Conservation (phyloP, 2,113 vertebrate species). For the Phalacrocorax carbo region DNA sequence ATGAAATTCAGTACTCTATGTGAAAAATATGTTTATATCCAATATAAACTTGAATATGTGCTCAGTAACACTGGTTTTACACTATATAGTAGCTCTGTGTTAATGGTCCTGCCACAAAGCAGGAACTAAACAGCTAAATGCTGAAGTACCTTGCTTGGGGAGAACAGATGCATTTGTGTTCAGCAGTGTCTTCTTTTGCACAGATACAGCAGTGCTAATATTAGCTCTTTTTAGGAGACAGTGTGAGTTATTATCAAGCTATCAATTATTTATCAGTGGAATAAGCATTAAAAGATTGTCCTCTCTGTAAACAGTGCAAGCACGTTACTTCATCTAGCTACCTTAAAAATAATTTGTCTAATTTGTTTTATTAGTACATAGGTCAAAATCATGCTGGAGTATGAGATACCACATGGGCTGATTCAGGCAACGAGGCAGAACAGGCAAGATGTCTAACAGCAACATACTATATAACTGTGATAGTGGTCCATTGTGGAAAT, state of each 20-base stretch:
- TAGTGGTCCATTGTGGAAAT: neutral
- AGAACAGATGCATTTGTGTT: neutral
- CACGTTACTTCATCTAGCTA: neutral
- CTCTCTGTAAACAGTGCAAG: fast-evolving
- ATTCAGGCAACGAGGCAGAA: neutral
- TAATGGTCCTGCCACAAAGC: neutral
- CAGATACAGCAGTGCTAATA: neutral
- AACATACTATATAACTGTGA: neutral
- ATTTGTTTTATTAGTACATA: neutral
- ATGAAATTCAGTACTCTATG: neutral
- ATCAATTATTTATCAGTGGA: neutral
- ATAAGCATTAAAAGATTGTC: neutral
- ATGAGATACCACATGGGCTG: neutral
- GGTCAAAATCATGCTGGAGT: neutral
- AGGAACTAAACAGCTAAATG: neutral
- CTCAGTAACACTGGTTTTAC: neutral
- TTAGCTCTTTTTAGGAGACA: neutral
- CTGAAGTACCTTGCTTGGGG: neutral
- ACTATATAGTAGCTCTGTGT: neutral
- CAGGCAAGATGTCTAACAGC: neutral
- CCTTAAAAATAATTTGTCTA: neutral
- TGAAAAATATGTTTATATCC: neutral
- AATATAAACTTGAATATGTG: neutral
- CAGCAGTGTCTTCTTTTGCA: neutral
- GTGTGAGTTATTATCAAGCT: neutral